Conservation (phyloP, 2,797 vertebrate genomes). For the Oreonectes daqikongensis region DNA sequence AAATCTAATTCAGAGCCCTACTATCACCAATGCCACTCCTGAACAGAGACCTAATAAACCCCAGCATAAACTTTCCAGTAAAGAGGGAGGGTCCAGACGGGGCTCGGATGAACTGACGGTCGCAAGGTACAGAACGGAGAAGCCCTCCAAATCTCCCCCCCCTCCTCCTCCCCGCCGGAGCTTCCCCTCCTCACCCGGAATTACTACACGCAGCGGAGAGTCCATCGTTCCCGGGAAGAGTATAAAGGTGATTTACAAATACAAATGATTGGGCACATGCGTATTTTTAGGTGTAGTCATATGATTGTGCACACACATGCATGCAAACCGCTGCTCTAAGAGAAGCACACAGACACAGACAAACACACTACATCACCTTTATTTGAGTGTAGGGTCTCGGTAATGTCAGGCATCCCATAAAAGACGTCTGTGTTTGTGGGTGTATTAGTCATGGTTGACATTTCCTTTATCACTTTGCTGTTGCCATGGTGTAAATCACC, state of each 20-base stretch:
- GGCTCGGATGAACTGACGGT: slow-evolving; percentile 95
- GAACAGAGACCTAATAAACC: slow-evolving; percentile 88
- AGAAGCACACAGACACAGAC: not conserved
- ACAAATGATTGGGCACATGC: not conserved
- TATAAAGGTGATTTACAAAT: slow-evolving; percentile 80
- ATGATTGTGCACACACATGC: not conserved
- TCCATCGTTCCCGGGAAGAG: slow-evolving; percentile 90
- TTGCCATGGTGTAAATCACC: slow-evolving; percentile 17
- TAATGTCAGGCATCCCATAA: slow-evolving; percentile 32
- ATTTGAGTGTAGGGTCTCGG: slow-evolving; percentile 28
- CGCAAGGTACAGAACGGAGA: slow-evolving; percentile 93
- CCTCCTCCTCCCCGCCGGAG: slow-evolving; percentile 93
- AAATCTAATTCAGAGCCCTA: slow-evolving; percentile 47
- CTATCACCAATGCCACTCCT: slow-evolving; percentile 70
- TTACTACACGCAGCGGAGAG: slow-evolving; percentile 91
- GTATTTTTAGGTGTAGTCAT: not conserved
- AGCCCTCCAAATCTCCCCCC: slow-evolving; percentile 94
- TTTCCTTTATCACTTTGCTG: slow-evolving; percentile 10
- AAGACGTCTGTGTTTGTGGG: slow-evolving; percentile 26
- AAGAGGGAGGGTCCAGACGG: slow-evolving; percentile 85
- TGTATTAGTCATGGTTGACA: slow-evolving; percentile 27
- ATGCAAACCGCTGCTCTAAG: not conserved
- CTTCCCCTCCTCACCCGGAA: slow-evolving; percentile 91
- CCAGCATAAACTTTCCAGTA: slow-evolving; percentile 85
- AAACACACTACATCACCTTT: slow-evolving; percentile 30